Evolutionary conservation across 2,888 invertebrate genomes (phyloP).

Genomic region (Calliphora vomitoria): DNA sequence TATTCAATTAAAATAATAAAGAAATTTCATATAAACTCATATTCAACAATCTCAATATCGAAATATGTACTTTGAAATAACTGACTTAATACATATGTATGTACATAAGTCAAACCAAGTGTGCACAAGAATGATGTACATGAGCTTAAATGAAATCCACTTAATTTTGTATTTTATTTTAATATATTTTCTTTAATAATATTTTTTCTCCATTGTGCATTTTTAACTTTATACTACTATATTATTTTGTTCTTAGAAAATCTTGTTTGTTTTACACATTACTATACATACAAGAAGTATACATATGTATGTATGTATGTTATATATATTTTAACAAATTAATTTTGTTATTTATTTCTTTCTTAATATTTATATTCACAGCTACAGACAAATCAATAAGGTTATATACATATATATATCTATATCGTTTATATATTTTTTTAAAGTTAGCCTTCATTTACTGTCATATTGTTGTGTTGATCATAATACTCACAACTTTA

Average conservation of each 20-base stretch:
- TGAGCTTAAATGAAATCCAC: constrained; percentile 2
- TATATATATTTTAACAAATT: constrained; percentile 46
- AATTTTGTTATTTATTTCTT: constrained; percentile 64
- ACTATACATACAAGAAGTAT: constrained; percentile 17
- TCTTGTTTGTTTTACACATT: constrained; percentile 35
- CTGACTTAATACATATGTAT: neutral
- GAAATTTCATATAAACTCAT: constrained; percentile 1
- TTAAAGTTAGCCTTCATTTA: too few species aligned
- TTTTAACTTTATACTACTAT: constrained; percentile 26
- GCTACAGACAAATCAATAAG: too few species aligned
- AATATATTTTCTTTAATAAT: constrained; percentile 12
- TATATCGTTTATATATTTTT: too few species aligned
- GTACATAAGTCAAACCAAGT: neutral
- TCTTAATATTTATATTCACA: neutral
- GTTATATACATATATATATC: too few species aligned
- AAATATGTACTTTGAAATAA: neutral
- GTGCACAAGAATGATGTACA: neutral
- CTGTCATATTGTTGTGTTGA: too few species aligned
- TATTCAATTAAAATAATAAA: constrained; percentile 1
- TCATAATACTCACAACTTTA: too few species aligned
- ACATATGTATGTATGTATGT: constrained; percentile 66
- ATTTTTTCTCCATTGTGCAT: constrained; percentile 39
- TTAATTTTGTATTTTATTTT: constrained; percentile 13
- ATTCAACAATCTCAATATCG: neutral
- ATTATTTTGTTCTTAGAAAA: constrained; percentile 32